Evolutionary conservation across 2,113 vertebrate genomes (phyloP).

Genomic region (Acanthisitta chloris): DNA sequence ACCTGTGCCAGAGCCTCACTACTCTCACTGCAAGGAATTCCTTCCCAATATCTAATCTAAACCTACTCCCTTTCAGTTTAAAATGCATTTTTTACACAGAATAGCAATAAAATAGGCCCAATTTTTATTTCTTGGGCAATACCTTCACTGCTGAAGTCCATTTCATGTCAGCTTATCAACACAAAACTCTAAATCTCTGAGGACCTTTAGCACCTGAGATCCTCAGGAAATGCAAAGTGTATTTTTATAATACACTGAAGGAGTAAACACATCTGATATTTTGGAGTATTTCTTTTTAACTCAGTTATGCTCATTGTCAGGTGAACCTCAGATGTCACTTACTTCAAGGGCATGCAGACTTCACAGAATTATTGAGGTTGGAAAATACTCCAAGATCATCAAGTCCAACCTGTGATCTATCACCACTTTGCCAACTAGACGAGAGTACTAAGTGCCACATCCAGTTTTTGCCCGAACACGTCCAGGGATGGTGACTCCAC

Average conservation of each 20-base stretch:
- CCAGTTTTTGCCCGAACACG: too few relatives aligned
- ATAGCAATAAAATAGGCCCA: background rate
- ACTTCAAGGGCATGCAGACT: background rate
- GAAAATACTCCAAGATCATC: too few relatives aligned
- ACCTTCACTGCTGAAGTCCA: background rate
- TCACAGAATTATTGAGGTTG: background rate
- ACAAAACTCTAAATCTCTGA: background rate
- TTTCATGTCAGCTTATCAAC: background rate
- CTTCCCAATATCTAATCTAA: background rate
- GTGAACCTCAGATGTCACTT: background rate
- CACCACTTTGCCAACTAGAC: too few relatives aligned
- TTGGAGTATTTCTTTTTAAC: background rate
- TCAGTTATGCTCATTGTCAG: background rate
- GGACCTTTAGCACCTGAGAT: background rate
- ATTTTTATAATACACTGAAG: background rate
- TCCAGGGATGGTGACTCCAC: too few relatives aligned
- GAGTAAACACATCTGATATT: background rate
- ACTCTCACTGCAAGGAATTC: fast-evolving
- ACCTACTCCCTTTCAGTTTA: background rate
- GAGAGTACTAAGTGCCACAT: too few relatives aligned
- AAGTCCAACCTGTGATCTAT: too few relatives aligned
- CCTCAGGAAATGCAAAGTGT: background rate
- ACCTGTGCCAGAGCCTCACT: fast-evolving
- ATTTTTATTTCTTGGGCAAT: background rate
- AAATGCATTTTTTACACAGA: background rate